phyloP scores from a whole-genome alignment of 2,888 invertebrate genomes.

The Octonoba sinensis region DNA sequence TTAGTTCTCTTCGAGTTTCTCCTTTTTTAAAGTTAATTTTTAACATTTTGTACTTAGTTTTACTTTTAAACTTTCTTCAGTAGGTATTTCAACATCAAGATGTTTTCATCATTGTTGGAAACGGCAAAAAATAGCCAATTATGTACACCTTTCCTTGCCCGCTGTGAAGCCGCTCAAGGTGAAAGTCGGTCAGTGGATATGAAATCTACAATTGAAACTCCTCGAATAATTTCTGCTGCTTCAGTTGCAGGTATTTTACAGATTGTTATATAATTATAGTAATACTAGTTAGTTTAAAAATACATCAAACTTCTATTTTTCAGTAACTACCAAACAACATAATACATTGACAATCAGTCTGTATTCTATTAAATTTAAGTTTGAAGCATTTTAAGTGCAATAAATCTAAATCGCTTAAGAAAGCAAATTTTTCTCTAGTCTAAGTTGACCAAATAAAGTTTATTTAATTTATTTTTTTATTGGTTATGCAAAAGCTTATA shows the following conservation, averaged over 20 bases:
- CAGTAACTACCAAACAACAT: not conserved
- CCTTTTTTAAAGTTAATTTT: not conserved
- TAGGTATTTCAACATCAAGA: slow-evolving; percentile 45
- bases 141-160: slow-evolving; percentile 69
- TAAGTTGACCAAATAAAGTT: too few relatives aligned
- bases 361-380: too few relatives aligned
- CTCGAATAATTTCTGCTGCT: slow-evolving; percentile 70
- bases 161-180: slow-evolving; percentile 68
- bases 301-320: not conserved
- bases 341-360: not conserved
- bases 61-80: not conserved
- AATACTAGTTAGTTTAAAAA: not conserved
- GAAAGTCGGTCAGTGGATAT: slow-evolving; percentile 43
- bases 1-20: not conserved
- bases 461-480: too few relatives aligned
- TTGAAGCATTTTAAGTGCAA: too few relatives aligned
- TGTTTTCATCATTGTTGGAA: slow-evolving; percentile 70
- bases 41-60: not conserved
- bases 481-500: too few relatives aligned
- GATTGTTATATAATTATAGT: too few relatives aligned
- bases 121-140: slow-evolving; percentile 70
- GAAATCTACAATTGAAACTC: slow-evolving; percentile 47
- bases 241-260: slow-evolving; percentile 63
- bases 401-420: too few relatives aligned
- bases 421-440: too few relatives aligned